Evolutionary conservation across 2,797 vertebrate genomes (phyloP).

Genomic region (Phoeniculus purpureus): DNA sequence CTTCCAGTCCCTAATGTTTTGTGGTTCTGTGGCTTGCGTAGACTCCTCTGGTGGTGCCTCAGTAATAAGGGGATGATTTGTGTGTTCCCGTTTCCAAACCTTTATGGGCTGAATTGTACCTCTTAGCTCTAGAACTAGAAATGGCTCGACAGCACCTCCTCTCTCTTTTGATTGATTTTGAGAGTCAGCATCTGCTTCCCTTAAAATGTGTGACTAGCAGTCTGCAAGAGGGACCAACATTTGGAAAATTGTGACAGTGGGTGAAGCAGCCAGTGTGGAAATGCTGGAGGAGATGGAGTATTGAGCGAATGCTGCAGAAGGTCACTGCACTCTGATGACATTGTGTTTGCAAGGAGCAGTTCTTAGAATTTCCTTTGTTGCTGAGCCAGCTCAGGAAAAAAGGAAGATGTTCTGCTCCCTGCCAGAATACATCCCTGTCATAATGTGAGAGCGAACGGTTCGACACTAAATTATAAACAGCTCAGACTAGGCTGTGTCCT

Average conservation of each 20-base stretch:
- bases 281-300: constrained; percentile 1
- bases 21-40: not conserved
- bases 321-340: constrained; percentile 10
- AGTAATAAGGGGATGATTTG: not conserved
- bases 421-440: constrained; percentile 36
- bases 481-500: constrained; percentile 8
- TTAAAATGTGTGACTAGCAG: not conserved
- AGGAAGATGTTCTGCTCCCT: constrained; percentile 33
- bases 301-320: not conserved
- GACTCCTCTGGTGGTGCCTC: not conserved
- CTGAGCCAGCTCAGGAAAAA: constrained; percentile 45
- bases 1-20: no score
- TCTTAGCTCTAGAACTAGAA: not conserved
- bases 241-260: not conserved
- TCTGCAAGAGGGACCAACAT: accelerated
- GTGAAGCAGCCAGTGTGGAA: constrained; percentile 9
- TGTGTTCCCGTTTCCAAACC: not conserved
- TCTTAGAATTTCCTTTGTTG: constrained; percentile 48
- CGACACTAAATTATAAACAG: constrained; percentile 54
- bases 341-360: constrained; percentile 36
- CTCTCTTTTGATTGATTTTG: not conserved
- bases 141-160: not conserved
- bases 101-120: not conserved
- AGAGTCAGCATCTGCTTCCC: not conserved
- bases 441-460: constrained; percentile 41